A percentile compares a stretch with the other conserved stretches of the same genome.
Conservation (phyloP, 2,888 invertebrate genomes). For the Amiota communis region DNA sequence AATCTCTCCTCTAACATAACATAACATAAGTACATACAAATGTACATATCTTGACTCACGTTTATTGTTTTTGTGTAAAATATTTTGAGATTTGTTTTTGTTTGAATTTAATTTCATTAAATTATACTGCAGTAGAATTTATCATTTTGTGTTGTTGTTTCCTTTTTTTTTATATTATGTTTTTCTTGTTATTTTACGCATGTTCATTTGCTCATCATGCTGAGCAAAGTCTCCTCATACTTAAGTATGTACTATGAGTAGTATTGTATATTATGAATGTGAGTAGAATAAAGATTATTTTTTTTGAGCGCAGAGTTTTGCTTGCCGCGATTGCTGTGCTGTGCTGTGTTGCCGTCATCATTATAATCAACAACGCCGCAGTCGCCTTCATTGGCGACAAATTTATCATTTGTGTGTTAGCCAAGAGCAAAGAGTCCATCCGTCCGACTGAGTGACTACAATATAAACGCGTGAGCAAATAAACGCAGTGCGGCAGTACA, state of each 20-base stretch:
- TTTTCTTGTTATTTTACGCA: background rate
- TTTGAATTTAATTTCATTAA: slow-evolving; percentile 5
- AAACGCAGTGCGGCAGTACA: slow-evolving; percentile 6
- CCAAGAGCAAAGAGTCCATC: slow-evolving; percentile 9
- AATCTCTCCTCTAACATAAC: background rate
- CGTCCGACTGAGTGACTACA: background rate
- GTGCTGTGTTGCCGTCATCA: background rate
- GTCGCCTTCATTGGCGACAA: too few species aligned
- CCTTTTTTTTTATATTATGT: too few species aligned
- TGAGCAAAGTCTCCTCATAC: background rate
- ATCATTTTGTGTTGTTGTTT: slow-evolving; percentile 17
- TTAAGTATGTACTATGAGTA: background rate
- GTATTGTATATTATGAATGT: background rate
- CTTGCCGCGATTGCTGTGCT: too few species aligned
- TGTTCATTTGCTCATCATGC: background rate
- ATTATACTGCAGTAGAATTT: slow-evolving; percentile 27
- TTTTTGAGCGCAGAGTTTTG: too few species aligned
- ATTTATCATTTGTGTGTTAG: slow-evolving; percentile 3
- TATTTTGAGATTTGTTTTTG: background rate
- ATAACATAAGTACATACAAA: too few species aligned
- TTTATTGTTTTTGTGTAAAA: background rate
- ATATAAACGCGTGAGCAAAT: slow-evolving; percentile 17
- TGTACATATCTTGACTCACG: background rate
- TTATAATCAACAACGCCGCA: slow-evolving; percentile 2
- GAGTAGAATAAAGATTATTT: too few species aligned